phyloP scores from a whole-genome alignment of 2,888 invertebrate species.

The Panopea generosa region DNA sequence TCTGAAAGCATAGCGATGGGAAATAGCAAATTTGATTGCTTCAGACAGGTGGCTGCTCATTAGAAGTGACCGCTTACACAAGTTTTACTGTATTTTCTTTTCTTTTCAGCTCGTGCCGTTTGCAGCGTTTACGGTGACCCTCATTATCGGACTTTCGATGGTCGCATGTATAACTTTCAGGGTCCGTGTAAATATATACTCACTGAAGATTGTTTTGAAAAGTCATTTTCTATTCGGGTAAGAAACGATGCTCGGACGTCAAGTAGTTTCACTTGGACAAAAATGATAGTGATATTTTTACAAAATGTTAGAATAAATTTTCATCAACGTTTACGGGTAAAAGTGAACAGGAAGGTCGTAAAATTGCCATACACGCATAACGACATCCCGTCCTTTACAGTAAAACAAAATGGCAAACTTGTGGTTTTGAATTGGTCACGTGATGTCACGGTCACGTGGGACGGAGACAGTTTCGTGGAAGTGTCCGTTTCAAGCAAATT shows the following conservation, averaged over 20 bases:
- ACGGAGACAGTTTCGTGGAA: constrained; percentile 96
- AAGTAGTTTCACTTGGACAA: constrained; percentile 95
- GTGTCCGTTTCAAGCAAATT: constrained; percentile 90
- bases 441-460: constrained; percentile 95
- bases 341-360: constrained; percentile 92
- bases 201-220: constrained; percentile 91
- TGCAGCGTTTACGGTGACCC: constrained; percentile 98
- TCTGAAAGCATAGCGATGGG: too few relatives aligned
- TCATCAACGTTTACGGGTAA: constrained; percentile 93
- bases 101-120: constrained; percentile 90
- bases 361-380: constrained; percentile 89
- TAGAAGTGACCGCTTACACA: too few relatives aligned
- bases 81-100: too few relatives aligned
- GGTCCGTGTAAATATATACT: constrained; percentile 95
- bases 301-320: constrained; percentile 86
- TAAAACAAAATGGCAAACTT: constrained; percentile 87
- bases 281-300: constrained; percentile 90
- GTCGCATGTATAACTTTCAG: constrained; percentile 94
- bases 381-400: constrained; percentile 80
- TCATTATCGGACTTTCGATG: constrained; percentile 97
- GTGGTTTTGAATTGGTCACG: constrained; percentile 84
- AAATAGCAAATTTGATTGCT: too few relatives aligned
- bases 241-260: constrained; percentile 94
- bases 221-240: constrained; percentile 93
- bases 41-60: too few relatives aligned